phyloP scores from a whole-genome alignment of 2,888 invertebrate genomes.

The Drosophila stalkeri region DNA sequence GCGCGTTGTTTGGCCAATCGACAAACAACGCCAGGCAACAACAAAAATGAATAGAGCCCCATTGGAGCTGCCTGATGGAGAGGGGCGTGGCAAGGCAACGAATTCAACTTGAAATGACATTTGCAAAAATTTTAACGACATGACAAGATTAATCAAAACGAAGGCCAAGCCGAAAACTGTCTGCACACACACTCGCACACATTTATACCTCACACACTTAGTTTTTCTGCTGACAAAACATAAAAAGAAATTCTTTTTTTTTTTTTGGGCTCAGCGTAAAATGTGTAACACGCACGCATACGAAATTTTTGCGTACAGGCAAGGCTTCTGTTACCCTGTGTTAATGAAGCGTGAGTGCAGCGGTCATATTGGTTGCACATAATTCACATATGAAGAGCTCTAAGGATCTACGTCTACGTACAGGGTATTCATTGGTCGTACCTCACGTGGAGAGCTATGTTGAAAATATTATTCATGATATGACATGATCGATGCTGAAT shows the following conservation, averaged over 20 bases:
- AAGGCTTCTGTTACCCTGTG: slow-evolving; percentile 4
- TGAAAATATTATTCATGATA: too few relatives aligned
- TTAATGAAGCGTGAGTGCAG: background rate
- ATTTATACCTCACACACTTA: slow-evolving; percentile 27
- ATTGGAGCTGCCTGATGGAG: background rate
- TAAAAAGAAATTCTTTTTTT: slow-evolving; percentile 46
- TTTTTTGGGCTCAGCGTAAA: slow-evolving; percentile 39
- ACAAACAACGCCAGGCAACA: slow-evolving; percentile 18
- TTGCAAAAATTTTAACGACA: slow-evolving; percentile 81
- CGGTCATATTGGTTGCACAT: background rate
- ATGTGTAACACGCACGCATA: slow-evolving; percentile 74
- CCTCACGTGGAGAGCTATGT: too few relatives aligned
- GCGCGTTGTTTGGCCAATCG: slow-evolving; percentile 38
- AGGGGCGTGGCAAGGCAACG: slow-evolving; percentile 14
- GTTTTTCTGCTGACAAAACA: slow-evolving; percentile 74
- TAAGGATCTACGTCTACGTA: background rate
- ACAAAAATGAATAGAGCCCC: background rate
- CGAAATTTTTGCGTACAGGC: slow-evolving; percentile 57
- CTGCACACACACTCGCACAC: slow-evolving; percentile 18
- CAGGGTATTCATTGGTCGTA: background rate
- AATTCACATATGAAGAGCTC: too few relatives aligned
- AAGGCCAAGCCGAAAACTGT: slow-evolving; percentile 55
- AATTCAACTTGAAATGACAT: slow-evolving; percentile 75
- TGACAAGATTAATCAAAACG: slow-evolving; percentile 77
- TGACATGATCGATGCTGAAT: too few relatives aligned